Base-by-base conservation (phyloP, 2,888 invertebrate genomes). In the Plebejus melissa region DNA sequence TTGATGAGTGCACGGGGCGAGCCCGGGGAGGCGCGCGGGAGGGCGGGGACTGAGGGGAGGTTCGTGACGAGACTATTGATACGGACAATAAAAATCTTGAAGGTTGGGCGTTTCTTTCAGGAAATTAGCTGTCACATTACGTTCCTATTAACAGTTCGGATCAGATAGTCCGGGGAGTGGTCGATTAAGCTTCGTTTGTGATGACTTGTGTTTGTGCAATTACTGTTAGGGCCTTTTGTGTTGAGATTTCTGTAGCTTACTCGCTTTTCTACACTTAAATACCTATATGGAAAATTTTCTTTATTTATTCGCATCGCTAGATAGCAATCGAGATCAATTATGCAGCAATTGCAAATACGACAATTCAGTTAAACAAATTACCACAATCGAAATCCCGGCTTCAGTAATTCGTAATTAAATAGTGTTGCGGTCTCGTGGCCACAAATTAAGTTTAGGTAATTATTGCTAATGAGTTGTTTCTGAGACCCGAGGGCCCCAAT, bases 111-210 rank as follows among this genome's bases (percentile, higher is more conserved):
- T 83, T 87, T 87, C 86, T 86, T 87, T 85, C 87, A 87, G 89
- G 90, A 90, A 91, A 91, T 91, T 90, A 90, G 88, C 89, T 91
- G 91, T 90, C 91, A 89, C 90, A 90, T 90, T 91, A 90, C 83
- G 85, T 86, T 83, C 82, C 85, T 84, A 90, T 89, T 88, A 89
- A 84, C 83, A 83, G 80, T 83, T 79, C 78, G 74, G 79, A 79
- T 78, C 79, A 74, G 78, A 78, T 76, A 78, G 79, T 76, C 78
- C 72, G 65, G 76, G 77, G 76, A 76, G 79, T 76, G 78, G 76
- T 78, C 74, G 75, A 72, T 54, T 72, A 54, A 60, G 28, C 60
- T 74, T 74, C 74, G 69, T 75, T 75, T 74, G 72, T 72, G 54
- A 50, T 72, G 50, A 72, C 50, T 72, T 50, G 72, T 54, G 50